Percentiles rank a stretch among this genome's conserved stretches.
phyloP scores from a whole-genome alignment of 2,888 invertebrate genomes.

The Hofmannophila pseudospretella region DNA sequence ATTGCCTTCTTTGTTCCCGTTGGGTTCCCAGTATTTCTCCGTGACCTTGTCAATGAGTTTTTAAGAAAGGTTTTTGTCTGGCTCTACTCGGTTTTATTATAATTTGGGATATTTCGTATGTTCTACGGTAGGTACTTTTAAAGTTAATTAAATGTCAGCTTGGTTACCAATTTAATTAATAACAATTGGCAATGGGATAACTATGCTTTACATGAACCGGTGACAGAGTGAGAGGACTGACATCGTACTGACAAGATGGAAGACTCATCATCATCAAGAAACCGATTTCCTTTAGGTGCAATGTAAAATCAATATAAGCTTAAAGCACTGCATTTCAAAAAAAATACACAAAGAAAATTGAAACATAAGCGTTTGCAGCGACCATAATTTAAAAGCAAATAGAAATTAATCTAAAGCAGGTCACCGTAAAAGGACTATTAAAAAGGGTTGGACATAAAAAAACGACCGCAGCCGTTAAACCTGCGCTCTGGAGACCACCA shows the following conservation, averaged over 20 bases:
- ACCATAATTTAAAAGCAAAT: constrained; percentile 9
- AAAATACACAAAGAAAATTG: not conserved
- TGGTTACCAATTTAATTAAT: too few species aligned
- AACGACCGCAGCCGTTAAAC: constrained; percentile 11
- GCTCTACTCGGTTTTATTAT: not conserved
- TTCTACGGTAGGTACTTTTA: too few species aligned
- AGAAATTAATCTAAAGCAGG: constrained; percentile 18
- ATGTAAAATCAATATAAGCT: too few species aligned
- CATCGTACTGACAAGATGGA: too few species aligned
- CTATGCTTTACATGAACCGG: too few species aligned
- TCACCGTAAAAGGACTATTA: constrained; percentile 17
- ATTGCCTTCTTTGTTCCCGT: constrained; percentile 26
- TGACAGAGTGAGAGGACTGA: too few species aligned
- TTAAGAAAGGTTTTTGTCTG: constrained; percentile 8
- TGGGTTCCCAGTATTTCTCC: constrained; percentile 20
- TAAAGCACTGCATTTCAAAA: too few species aligned
- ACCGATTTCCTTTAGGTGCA: too few species aligned
- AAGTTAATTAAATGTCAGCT: too few species aligned
- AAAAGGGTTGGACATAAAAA: constrained; percentile 17
- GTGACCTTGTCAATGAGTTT: constrained; percentile 15
- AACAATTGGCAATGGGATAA: too few species aligned
- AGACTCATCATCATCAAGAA: too few species aligned
- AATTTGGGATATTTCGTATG: too few species aligned
- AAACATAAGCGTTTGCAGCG: not conserved
- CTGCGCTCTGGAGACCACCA: constrained; percentile 10